phyloP scores from a whole-genome alignment of 2,888 invertebrate species.

The Lymantria dispar region DNA sequence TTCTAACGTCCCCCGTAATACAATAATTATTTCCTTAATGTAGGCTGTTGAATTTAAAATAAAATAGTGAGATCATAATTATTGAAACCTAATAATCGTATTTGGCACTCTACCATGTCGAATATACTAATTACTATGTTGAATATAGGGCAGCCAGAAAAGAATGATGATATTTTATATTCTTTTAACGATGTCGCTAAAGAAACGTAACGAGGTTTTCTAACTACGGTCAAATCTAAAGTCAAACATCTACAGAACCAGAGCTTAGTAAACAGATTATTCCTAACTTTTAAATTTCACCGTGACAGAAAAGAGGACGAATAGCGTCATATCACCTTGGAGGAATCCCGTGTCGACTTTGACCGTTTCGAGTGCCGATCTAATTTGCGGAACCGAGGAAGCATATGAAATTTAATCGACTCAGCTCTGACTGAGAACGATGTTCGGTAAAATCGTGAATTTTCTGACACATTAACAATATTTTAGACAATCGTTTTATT shows the following conservation, averaged over 20 bases:
- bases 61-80: too few species aligned
- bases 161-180: background rate
- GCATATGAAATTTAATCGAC: constrained; percentile 77
- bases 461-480: constrained; percentile 33
- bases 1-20: too few species aligned
- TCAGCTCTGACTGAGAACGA: constrained; percentile 31
- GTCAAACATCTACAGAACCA: constrained; percentile 45
- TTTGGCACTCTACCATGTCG: too few species aligned
- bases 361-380: constrained; percentile 78
- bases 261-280: constrained; percentile 8
- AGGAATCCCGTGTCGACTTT: constrained; percentile 73
- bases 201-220: too few species aligned
- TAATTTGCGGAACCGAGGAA: constrained; percentile 77
- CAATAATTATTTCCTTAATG: too few species aligned
- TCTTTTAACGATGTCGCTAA: too few species aligned
- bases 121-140: too few species aligned
- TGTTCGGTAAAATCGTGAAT: constrained; percentile 24
- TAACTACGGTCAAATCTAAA: background rate
- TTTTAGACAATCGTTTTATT: background rate
- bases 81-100: too few species aligned
- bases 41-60: too few species aligned
- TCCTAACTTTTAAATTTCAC: constrained; percentile 55
- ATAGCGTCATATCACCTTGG: constrained; percentile 50
- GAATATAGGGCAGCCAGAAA: too few species aligned
- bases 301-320: constrained; percentile 59